Evolutionary conservation across 2,888 invertebrate species (phyloP).

Genomic region (Cantharis rustica): DNA sequence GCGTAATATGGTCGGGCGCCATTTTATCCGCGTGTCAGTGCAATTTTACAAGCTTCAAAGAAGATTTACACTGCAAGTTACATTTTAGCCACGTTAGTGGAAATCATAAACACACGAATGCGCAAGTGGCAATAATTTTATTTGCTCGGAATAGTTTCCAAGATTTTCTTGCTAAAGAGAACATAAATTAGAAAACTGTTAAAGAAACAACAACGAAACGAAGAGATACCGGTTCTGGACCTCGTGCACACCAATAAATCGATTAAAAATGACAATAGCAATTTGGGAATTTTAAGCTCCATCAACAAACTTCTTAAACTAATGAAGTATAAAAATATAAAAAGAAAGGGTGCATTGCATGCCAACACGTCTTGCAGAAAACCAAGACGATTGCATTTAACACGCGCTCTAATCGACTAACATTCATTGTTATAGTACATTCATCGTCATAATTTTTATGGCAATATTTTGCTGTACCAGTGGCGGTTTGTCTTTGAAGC

Average conservation of each 20-base stretch:
- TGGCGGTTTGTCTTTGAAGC: background rate
- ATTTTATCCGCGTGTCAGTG: slow-evolving; percentile 27
- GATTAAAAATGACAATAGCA: background rate
- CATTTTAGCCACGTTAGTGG: background rate
- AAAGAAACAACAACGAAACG: background rate
- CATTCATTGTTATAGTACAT: slow-evolving; percentile 12
- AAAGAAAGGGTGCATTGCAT: slow-evolving; percentile 13
- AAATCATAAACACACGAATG: background rate
- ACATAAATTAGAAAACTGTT: background rate
- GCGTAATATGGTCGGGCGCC: slow-evolving; percentile 23
- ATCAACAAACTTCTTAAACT: slow-evolving; percentile 8
- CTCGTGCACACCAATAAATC: background rate
- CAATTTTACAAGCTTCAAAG: slow-evolving; percentile 18
- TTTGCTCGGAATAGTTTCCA: background rate
- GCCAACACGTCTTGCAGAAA: slow-evolving; percentile 18
- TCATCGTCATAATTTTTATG: background rate
- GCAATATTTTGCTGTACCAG: background rate
- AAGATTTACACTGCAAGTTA: slow-evolving; percentile 13
- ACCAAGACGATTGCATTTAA: slow-evolving; percentile 17
- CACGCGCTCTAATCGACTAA: slow-evolving; percentile 13
- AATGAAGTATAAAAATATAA: slow-evolving; percentile 6
- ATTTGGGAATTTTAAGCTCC: background rate
- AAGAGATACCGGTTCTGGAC: background rate
- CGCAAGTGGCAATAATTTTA: background rate
- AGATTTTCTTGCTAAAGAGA: background rate